Base-by-base conservation (phyloP, 2,888 invertebrate species). In the Eupithecia pulchellata region DNA sequence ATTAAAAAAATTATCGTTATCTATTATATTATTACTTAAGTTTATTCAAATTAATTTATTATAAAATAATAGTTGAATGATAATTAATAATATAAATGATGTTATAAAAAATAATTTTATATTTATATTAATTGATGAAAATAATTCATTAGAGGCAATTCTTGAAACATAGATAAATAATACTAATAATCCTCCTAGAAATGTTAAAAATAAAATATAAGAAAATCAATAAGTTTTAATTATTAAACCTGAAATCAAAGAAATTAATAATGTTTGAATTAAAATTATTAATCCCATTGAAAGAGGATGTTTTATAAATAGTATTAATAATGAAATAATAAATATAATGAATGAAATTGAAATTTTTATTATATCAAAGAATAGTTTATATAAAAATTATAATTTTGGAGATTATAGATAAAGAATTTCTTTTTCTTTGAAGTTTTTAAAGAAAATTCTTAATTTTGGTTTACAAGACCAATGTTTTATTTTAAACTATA, bases 391-490 rank as follows among this genome's bases (percentile, higher is more conserved):
- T 89, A 96, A 90, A n/a, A 96, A 96, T 95, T 93, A 95, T 95
- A 96, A 95, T 42, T 42, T 42, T 96, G 95, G 95, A 95, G 94
- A 95, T 96, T 96, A 95, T 95, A 84, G 94, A 95, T 93, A 94
- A 91, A 92, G 89, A 88, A 69, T 82, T 88, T 89, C 94, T 94
- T 94, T 95, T 94, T 91, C 92, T 94, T 95, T 95, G 95, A 93
- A 93, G 94, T 95, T 95, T 95, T 93, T 95, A 95, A 95, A 88
- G 88, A 83, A 73, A n/a, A 66, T 32, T 88, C 89, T 94, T 95
- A 95, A 89, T 91, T 94, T 95, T 95, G 95, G 82, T 95, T 96
- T 96, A 96, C 95, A 96, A 96, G 94, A 96, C 94, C 95, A 95
- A 95, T 94, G 91, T 96, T 96, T 95, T 95, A n/a, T 62, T 80